These are phyloP conservation scores for Hemitrygon akajei DNA, from an alignment of 2,797 vertebrate species.

Conservation along the genomic window DNA sequence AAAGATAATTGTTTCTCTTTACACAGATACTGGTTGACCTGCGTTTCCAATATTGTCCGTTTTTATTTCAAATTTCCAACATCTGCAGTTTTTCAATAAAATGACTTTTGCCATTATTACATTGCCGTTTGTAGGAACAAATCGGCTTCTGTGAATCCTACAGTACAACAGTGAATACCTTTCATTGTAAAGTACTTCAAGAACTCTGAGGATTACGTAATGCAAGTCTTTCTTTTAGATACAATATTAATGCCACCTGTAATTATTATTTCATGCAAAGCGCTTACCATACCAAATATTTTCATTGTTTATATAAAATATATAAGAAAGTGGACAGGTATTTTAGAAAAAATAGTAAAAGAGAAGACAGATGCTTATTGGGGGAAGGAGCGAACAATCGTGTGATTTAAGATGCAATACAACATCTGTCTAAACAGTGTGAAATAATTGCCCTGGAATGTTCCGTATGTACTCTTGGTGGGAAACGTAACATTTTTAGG, in stretches of 20 bases:
- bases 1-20: too few relatives aligned
- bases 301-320: neutral
- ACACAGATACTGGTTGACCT: too few relatives aligned
- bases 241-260: neutral
- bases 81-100: too few relatives aligned
- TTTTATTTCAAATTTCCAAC: too few relatives aligned
- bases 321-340: neutral
- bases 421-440: neutral
- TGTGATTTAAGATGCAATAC: neutral
- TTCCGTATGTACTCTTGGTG: too few relatives aligned
- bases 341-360: neutral
- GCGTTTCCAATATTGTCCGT: too few relatives aligned
- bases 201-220: neutral
- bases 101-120: neutral
- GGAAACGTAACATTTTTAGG: too few relatives aligned
- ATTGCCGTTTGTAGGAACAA: neutral
- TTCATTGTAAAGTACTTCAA: neutral
- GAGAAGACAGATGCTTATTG: neutral
- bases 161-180: too few relatives aligned
- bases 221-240: neutral
- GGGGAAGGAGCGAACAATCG: neutral
- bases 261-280: neutral
- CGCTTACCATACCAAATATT: too few relatives aligned
- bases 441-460: neutral
- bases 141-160: neutral